Conservation (phyloP, 2,797 vertebrate species). For the Chaunax sp. region DNA sequence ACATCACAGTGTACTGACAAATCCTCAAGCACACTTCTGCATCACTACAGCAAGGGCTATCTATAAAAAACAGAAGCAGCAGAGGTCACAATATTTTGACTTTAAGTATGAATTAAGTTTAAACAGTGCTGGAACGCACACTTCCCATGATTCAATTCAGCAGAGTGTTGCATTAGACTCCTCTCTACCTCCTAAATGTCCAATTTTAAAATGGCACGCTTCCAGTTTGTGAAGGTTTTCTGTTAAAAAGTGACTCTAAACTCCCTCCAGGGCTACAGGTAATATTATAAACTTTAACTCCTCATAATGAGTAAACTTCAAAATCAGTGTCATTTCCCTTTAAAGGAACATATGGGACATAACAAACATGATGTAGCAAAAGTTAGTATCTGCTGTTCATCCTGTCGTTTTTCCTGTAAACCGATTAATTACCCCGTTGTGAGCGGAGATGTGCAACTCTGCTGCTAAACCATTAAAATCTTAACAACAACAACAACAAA, state of each 20-base stretch:
- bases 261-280: background rate
- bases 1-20: background rate
- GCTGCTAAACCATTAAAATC: background rate
- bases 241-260: background rate
- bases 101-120: background rate
- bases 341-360: no score
- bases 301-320: no score
- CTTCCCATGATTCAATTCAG: background rate
- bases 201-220: background rate
- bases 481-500: background rate
- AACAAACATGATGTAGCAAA: no score
- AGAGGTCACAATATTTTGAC: no score
- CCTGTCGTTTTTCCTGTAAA: background rate
- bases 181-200: background rate
- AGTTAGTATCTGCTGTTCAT: no score
- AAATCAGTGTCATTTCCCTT: no score
- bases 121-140: background rate
- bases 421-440: background rate
- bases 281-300: no score
- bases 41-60: background rate
- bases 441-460: background rate
- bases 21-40: background rate
- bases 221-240: background rate
- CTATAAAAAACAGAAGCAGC: conserved; percentile 1
- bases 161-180: background rate